Conservation (phyloP, 2,797 vertebrate genomes). For the Balearica regulorum region DNA sequence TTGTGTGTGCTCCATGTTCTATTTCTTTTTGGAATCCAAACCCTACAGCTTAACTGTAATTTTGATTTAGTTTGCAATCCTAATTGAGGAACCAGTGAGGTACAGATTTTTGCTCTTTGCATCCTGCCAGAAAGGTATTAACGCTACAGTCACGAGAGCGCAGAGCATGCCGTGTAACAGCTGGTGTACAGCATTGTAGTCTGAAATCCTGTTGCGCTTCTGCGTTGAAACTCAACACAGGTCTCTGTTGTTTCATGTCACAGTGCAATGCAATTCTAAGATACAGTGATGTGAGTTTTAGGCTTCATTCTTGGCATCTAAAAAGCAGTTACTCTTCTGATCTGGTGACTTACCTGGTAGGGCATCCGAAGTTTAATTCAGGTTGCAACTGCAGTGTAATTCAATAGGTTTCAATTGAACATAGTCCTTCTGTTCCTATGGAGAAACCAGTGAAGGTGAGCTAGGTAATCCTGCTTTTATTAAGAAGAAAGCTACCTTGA, state of each 20-base stretch:
- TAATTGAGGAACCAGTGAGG: neutral
- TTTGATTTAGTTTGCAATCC: neutral
- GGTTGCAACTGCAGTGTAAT: neutral
- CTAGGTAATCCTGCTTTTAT: neutral
- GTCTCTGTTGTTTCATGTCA: neutral
- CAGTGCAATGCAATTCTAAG: neutral
- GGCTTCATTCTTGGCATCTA: neutral
- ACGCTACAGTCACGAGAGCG: rapidly evolving
- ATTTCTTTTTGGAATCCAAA: neutral
- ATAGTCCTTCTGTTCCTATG: neutral
- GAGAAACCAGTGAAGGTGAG: neutral
- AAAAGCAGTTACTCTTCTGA: neutral
- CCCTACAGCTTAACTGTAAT: neutral
- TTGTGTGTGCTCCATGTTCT: neutral
- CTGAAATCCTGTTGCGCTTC: neutral
- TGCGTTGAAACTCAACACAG: neutral
- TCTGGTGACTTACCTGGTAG: neutral
- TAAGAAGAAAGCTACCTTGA: neutral
- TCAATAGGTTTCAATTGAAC: neutral
- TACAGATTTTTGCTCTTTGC: neutral
- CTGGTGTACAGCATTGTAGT: neutral
- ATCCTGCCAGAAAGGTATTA: neutral
- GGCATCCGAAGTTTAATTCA: neutral
- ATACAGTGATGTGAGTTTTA: neutral
- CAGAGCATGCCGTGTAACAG: neutral